Evolutionary conservation across 2,797 vertebrate genomes (phyloP).

Genomic region (Geotrypetes seraphini): DNA sequence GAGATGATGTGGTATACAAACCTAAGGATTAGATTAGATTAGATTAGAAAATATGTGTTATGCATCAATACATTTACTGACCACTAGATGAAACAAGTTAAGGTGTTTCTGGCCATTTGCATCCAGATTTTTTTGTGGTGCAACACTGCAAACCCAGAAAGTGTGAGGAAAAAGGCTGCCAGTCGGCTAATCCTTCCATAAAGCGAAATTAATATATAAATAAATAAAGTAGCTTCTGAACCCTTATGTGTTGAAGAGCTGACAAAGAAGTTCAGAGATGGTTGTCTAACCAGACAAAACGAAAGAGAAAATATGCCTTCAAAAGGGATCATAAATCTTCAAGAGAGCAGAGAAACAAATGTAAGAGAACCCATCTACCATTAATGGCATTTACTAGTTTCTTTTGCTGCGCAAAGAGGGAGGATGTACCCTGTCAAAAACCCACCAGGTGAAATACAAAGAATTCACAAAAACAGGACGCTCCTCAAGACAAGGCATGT

Average conservation of each 20-base stretch:
- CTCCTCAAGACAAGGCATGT: too few species aligned
- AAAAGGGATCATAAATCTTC: conserved; percentile 54
- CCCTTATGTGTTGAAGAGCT: conserved; percentile 51
- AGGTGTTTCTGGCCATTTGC: conserved; percentile 38
- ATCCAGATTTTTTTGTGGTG: conserved; percentile 41
- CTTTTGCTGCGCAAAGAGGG: conserved; percentile 27
- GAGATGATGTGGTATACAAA: too few species aligned
- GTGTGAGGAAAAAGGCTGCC: conserved; percentile 56
- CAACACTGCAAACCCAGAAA: conserved; percentile 44
- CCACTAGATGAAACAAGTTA: conserved; percentile 37
- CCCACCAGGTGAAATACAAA: conserved; percentile 35
- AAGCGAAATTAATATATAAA: conserved; percentile 31
- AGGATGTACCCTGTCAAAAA: conserved; percentile 29
- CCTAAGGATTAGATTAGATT: too few species aligned
- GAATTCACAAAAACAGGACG: background rate
- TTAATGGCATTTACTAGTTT: conserved; percentile 29
- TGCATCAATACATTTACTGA: conserved; percentile 51
- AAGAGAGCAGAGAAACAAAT: conserved; percentile 38
- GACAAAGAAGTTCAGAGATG: conserved; percentile 55
- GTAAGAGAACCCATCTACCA: conserved; percentile 29
- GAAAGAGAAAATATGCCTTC: conserved; percentile 57
- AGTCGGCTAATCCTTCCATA: conserved; percentile 54
- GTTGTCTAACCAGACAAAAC: conserved; percentile 58
- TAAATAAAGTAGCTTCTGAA: conserved; percentile 48
- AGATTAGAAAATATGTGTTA: conserved; percentile 1